phyloP scores from a whole-genome alignment of 2,888 invertebrate genomes.

The Cremastobaeus sp. region DNA sequence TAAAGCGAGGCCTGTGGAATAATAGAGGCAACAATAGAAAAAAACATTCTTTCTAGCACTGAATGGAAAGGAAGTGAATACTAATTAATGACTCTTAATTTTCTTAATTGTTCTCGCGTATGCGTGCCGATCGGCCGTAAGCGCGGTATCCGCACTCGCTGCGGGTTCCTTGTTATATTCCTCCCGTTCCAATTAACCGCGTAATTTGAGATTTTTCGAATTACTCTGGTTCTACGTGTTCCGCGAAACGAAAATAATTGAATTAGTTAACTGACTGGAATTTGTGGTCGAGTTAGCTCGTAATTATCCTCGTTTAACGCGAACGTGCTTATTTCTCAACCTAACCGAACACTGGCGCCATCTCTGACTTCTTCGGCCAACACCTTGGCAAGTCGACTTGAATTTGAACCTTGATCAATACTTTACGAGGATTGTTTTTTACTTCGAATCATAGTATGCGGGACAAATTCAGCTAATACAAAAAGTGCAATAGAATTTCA shows the following conservation, averaged over 20 bases:
- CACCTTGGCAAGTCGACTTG: conserved; percentile 6
- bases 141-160: conserved; percentile 57
- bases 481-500: too few species aligned
- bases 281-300: conserved; percentile 41
- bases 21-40: conserved; percentile 73
- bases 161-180: conserved; percentile 59
- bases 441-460: too few species aligned
- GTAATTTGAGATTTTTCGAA: conserved; percentile 62
- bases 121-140: conserved; percentile 67
- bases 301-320: conserved; percentile 47
- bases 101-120: conserved; percentile 75
- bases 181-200: conserved; percentile 59
- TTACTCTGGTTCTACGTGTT: conserved; percentile 56
- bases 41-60: conserved; percentile 62
- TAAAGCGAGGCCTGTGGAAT: conserved; percentile 65
- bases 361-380: conserved; percentile 14
- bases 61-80: conserved; percentile 73
- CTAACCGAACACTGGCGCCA: conserved; percentile 38
- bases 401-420: conserved; percentile 44
- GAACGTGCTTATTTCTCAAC: background rate
- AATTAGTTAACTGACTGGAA: conserved; percentile 57
- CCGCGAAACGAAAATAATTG: conserved; percentile 59
- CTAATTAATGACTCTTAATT: conserved; percentile 78
- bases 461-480: too few species aligned
- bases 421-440: too few species aligned